phyloP scores from a whole-genome alignment of 2,888 invertebrate genomes.

The Pycnomerus fuliginosus region DNA sequence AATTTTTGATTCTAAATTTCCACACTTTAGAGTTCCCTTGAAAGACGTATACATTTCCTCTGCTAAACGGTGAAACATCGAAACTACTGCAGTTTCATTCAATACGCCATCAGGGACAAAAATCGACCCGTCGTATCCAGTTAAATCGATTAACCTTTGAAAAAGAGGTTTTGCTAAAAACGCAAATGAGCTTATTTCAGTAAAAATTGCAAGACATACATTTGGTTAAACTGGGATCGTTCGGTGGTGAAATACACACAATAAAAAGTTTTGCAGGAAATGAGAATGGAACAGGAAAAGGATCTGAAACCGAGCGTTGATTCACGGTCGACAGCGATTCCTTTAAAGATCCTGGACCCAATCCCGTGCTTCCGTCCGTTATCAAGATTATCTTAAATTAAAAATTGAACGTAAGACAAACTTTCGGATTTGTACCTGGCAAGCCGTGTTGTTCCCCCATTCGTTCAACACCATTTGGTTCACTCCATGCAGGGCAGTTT shows the following conservation, averaged over 20 bases:
- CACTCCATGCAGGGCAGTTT: conserved; percentile 75
- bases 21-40: conserved; percentile 71
- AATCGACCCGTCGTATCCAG: conserved; percentile 65
- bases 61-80: conserved; percentile 66
- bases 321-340: conserved; percentile 57
- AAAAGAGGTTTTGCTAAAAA: conserved; percentile 68
- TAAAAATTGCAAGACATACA: conserved; percentile 35
- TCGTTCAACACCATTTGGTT: conserved; percentile 78
- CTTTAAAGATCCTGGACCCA: conserved; percentile 64
- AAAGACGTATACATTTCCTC: conserved; percentile 74
- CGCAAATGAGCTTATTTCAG: background rate
- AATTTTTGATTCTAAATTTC: conserved; percentile 70
- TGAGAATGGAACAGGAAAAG: conserved; percentile 73
- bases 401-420: conserved; percentile 1
- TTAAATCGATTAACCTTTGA: conserved; percentile 77
- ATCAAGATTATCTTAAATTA: conserved; percentile 63
- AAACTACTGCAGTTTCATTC: conserved; percentile 50
- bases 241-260: conserved; percentile 67
- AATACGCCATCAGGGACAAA: conserved; percentile 58
- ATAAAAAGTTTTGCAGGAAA: conserved; percentile 80
- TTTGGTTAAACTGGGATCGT: conserved; percentile 59
- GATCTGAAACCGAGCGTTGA: conserved; percentile 52
- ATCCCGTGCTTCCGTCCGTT: conserved; percentile 74
- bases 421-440: too few species aligned
- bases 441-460: conserved; percentile 87